Percentiles rank a stretch among this genome's conserved stretches.
Evolutionary conservation across 2,113 vertebrate genomes (phyloP).

Genomic region (Saguinus midas): DNA sequence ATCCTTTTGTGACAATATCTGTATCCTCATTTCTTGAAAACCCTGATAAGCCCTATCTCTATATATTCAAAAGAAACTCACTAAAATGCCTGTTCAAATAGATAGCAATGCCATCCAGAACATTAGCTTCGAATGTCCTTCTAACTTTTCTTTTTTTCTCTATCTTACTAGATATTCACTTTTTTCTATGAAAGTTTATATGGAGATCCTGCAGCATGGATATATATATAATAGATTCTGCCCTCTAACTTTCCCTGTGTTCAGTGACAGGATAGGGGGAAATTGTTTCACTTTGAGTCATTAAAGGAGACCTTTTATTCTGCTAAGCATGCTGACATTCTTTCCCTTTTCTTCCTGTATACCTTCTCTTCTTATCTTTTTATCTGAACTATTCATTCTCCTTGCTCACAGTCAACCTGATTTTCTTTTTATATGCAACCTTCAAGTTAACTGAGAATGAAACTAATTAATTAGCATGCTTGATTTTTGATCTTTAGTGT

Average conservation of each 20-base stretch:
- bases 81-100: background rate
- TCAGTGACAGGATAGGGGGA: background rate
- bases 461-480: conserved; percentile 80
- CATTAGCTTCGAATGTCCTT: background rate
- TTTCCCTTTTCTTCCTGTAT: conserved; percentile 37
- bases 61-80: background rate
- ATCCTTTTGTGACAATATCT: background rate
- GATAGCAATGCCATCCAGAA: background rate
- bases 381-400: conserved; percentile 63
- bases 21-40: background rate
- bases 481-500: conserved; percentile 76
- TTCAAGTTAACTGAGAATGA: conserved; percentile 76
- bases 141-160: background rate
- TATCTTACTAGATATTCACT: background rate
- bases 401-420: conserved; percentile 67
- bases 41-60: background rate
- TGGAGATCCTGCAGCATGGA: background rate
- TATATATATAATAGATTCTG: background rate
- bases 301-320: background rate
- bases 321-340: conserved; percentile 21
- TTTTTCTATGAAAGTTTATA: background rate
- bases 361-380: conserved; percentile 70
- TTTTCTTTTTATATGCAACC: conserved; percentile 74
- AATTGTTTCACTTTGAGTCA: conserved; percentile 35
- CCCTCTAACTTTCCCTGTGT: background rate